A percentile compares a stretch with the other conserved stretches of the same genome.
phyloP scores from a whole-genome alignment of 2,113 vertebrate species.

The Anser brachyrhynchus region DNA sequence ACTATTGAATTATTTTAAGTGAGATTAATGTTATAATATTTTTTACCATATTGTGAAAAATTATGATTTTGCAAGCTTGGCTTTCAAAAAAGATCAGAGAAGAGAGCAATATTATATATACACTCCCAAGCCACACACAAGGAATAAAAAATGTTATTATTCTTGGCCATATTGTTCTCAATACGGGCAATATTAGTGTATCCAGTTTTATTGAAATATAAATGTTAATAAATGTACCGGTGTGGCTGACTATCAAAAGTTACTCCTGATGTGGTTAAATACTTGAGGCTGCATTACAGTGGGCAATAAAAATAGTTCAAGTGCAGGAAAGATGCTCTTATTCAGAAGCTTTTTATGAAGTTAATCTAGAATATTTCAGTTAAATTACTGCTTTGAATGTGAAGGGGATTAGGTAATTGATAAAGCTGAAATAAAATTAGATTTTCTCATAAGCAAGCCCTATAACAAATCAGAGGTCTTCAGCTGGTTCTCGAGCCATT shows the following conservation, averaged over 20 bases:
- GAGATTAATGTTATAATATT: background rate
- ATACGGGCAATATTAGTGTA: background rate
- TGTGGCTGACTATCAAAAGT: background rate
- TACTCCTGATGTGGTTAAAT: background rate
- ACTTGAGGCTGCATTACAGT: background rate
- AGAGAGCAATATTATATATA: background rate
- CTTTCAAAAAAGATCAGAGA: background rate
- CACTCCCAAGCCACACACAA: background rate
- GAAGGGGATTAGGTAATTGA: background rate
- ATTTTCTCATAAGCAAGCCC: background rate
- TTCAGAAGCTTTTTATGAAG: background rate
- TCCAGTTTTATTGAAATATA: background rate
- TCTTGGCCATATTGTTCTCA: background rate
- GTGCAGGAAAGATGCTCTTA: background rate
- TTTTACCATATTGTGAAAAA: background rate
- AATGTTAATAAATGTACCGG: background rate
- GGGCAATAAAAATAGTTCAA: background rate
- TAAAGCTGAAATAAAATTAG: background rate
- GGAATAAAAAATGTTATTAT: slow-evolving; percentile 1
- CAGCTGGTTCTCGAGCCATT: background rate
- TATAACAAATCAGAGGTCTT: background rate
- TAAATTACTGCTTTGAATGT: background rate
- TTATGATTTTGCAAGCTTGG: background rate
- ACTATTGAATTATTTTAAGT: background rate
- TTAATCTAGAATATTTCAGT: background rate